Evolutionary conservation across 2,113 vertebrate genomes (phyloP).

Genomic region (Dolichotis patagonum): DNA sequence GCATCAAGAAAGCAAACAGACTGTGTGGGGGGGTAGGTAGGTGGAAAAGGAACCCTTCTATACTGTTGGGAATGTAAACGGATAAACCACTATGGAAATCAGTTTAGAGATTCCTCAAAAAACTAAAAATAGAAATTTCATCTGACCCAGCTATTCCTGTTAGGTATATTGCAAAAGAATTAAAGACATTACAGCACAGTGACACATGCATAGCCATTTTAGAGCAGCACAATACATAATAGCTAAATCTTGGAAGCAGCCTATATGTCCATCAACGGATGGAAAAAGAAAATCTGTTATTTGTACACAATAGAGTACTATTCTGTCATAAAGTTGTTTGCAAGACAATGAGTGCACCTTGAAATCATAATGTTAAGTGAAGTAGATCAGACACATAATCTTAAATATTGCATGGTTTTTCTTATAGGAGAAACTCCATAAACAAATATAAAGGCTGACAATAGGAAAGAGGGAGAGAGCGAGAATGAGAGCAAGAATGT

Average conservation of each 20-base stretch:
- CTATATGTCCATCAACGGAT: not conserved
- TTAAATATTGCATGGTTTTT: not conserved
- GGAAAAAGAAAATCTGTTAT: not conserved
- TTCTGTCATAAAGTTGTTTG: not conserved
- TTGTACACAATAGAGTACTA: not conserved
- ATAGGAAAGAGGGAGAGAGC: not conserved
- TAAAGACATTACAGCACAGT: not conserved
- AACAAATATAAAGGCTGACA: not conserved
- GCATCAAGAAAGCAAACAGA: not conserved
- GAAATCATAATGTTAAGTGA: not conserved
- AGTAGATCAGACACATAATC: not conserved
- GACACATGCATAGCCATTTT: not conserved
- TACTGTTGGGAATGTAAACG: not conserved
- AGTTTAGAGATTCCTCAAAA: not conserved
- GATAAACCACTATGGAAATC: not conserved
- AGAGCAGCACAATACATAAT: not conserved
- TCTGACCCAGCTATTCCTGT: not conserved
- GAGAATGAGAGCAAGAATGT: too few relatives aligned
- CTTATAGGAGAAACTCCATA: not conserved
- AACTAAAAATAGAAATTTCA: not conserved
- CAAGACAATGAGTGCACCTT: not conserved
- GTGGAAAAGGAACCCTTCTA: not conserved
- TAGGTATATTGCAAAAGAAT: not conserved
- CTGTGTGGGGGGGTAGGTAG: not conserved
- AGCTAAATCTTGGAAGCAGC: not conserved